These are phyloP conservation scores for Typhlichthys eigenmanni DNA, from an alignment of 2,797 vertebrate species.

Conservation along the genomic window DNA sequence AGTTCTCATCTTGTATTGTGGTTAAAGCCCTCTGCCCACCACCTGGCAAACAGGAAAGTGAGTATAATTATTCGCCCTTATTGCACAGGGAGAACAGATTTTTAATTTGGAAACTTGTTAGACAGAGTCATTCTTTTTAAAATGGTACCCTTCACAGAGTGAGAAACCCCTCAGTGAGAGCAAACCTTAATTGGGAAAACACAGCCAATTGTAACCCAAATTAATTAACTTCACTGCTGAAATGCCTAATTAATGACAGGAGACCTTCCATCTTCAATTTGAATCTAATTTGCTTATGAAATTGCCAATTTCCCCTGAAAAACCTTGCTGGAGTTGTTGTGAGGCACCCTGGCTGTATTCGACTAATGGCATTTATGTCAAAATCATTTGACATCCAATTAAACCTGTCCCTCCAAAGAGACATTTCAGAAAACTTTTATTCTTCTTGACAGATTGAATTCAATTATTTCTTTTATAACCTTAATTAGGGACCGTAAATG, in stretches of 20 bases:
- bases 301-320: slow-evolving; percentile 69
- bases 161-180: slow-evolving; percentile 2
- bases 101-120: slow-evolving; percentile 7
- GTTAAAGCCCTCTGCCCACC: no score
- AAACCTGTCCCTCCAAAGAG: slow-evolving; percentile 76
- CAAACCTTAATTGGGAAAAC: slow-evolving; percentile 26
- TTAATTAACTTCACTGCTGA: slow-evolving; percentile 49
- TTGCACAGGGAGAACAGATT: neutral
- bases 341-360: slow-evolving; percentile 67
- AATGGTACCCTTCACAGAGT: neutral
- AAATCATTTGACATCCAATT: slow-evolving; percentile 78
- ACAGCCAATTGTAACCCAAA: slow-evolving; percentile 47
- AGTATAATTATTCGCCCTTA: no score
- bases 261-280: slow-evolving; percentile 61
- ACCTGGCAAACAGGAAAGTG: no score
- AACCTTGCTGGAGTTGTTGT: slow-evolving; percentile 45
- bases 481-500: slow-evolving; percentile 60
- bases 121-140: neutral
- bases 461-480: slow-evolving; percentile 77
- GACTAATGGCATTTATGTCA: slow-evolving; percentile 79
- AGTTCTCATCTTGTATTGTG: no score
- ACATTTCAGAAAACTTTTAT: slow-evolving; percentile 76
- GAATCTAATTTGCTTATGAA: slow-evolving; percentile 68
- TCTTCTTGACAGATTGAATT: slow-evolving; percentile 68
- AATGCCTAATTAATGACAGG: slow-evolving; percentile 61